Conservation (phyloP, 1,140 invertebrate genomes). For the Tetraneura akinire region DNA sequence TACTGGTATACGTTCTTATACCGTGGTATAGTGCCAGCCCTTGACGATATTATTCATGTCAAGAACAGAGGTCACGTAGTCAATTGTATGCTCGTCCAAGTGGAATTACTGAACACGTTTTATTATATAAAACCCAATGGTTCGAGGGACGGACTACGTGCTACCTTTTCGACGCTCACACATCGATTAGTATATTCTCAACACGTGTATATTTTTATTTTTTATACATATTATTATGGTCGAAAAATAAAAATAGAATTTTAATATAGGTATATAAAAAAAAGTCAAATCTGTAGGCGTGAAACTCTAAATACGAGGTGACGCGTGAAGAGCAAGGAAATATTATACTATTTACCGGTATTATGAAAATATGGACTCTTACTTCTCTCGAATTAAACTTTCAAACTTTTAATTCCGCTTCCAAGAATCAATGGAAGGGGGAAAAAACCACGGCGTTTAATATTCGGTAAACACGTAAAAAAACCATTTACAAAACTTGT, state of each 20-base stretch:
- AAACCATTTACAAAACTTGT: conserved; percentile 30
- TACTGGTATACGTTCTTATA: conserved; percentile 3
- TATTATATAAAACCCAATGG: conserved; percentile 13
- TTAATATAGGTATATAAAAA: no score
- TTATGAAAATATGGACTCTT: neutral
- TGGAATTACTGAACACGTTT: neutral
- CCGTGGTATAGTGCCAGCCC: neutral
- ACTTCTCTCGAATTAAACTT: neutral
- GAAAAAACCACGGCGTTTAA: neutral
- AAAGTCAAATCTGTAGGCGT: neutral
- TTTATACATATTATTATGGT: no score
- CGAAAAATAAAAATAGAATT: no score
- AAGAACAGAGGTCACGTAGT: conserved; percentile 6
- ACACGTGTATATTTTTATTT: neutral
- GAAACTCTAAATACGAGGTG: neutral
- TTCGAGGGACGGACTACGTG: neutral
- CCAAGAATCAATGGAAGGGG: neutral
- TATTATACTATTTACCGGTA: no score
- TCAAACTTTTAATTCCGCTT: conserved; percentile 8
- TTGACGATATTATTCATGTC: neutral
- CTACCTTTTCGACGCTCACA: neutral
- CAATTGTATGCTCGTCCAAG: neutral
- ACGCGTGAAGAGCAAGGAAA: no score
- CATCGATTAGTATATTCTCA: neutral
- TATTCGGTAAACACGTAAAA: conserved; percentile 26